A percentile compares a stretch with the other conserved stretches of the same genome.
Conservation (phyloP, 1,140 invertebrate genomes). For the Oryctes rhinoceros region DNA sequence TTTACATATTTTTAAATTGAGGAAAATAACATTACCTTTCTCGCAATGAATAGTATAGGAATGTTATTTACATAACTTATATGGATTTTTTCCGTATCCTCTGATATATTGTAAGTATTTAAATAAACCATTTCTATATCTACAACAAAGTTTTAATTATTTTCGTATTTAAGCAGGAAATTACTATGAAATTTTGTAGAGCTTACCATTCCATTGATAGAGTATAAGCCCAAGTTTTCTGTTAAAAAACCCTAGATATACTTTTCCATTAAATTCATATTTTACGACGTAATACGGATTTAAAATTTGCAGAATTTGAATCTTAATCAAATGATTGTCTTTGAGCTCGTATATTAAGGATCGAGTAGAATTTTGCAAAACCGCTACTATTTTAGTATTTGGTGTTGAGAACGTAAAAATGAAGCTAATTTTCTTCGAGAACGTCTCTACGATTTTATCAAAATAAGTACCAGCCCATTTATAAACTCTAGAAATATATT, state of each 20-base stretch:
- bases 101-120: background rate
- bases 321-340: slow-evolving; percentile 45
- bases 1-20: background rate
- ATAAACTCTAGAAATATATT: slow-evolving; percentile 49
- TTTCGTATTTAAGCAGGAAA: background rate
- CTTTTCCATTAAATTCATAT: background rate
- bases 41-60: background rate
- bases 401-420: background rate
- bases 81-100: background rate
- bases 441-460: slow-evolving; percentile 47
- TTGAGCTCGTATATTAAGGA: slow-evolving; percentile 50
- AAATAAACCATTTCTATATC: slow-evolving; percentile 9
- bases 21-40: background rate
- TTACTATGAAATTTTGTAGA: background rate
- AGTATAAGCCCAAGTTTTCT: background rate
- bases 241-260: background rate
- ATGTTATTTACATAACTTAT: background rate
- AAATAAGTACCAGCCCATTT: slow-evolving; percentile 51
- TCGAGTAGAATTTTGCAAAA: slow-evolving; percentile 13
- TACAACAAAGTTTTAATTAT: background rate
- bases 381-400: background rate
- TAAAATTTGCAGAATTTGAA: slow-evolving; percentile 47
- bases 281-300: background rate
- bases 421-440: background rate
- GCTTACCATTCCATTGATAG: background rate